Conservation (phyloP, 2,113 vertebrate species). For the Xyrauchen texanus region DNA sequence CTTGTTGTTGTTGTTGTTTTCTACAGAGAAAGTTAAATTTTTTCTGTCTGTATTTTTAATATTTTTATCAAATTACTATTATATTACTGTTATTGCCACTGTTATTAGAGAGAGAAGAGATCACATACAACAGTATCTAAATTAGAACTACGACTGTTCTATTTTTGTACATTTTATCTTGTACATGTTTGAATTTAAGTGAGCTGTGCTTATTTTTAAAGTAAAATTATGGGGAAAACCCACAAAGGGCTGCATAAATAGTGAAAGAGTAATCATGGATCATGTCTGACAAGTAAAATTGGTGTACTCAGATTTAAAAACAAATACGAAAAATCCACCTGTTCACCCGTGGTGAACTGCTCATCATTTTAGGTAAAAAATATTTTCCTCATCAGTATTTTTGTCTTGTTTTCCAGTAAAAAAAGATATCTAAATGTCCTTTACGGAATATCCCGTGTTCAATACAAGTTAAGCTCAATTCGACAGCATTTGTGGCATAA, state of each 20-base stretch:
- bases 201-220: constrained; percentile 40
- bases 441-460: too few species aligned
- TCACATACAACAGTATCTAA: constrained; percentile 48
- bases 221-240: constrained; percentile 29
- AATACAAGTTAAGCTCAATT: too few species aligned
- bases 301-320: constrained; percentile 20
- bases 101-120: constrained; percentile 60
- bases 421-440: too few species aligned
- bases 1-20: constrained; percentile 66
- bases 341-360: too few species aligned
- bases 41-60: constrained; percentile 73
- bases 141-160: constrained; percentile 31
- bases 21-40: constrained; percentile 70
- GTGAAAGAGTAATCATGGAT: constrained; percentile 47
- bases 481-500: too few species aligned
- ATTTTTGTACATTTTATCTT: constrained; percentile 40
- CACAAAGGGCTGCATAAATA: constrained; percentile 43
- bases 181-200: constrained; percentile 49
- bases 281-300: constrained; percentile 56
- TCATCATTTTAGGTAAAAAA: constrained; percentile 4
- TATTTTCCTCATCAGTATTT: too few species aligned
- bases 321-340: constrained; percentile 9
- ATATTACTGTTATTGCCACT: constrained; percentile 71
- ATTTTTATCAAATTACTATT: constrained; percentile 64
- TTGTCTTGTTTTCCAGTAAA: too few species aligned